These are phyloP conservation scores for Ophion ventricosus DNA, from an alignment of 2,888 invertebrate genomes.

Conservation along the genomic window DNA sequence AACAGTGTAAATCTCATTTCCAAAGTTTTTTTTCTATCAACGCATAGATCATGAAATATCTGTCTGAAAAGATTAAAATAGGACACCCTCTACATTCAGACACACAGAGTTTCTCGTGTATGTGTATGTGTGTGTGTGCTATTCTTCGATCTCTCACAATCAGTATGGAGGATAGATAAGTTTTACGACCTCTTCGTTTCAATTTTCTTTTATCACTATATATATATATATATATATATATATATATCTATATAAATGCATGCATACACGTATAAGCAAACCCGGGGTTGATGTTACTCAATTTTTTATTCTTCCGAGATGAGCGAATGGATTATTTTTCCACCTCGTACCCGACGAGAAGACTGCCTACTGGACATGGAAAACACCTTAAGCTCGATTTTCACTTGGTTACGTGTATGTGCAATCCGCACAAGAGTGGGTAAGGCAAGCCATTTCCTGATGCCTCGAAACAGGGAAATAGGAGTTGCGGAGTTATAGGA, in stretches of 20 bases:
- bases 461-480: slow-evolving; percentile 24
- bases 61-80: too few species aligned
- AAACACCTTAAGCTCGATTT: slow-evolving; percentile 51
- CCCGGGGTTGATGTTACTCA: slow-evolving; percentile 7
- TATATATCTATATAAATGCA: not conserved
- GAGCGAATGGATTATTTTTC: slow-evolving; percentile 44
- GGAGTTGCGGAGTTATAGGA: slow-evolving; percentile 1
- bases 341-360: not conserved
- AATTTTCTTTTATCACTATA: slow-evolving; percentile 36
- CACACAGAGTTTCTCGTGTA: not conserved
- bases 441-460: slow-evolving; percentile 38
- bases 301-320: slow-evolving; percentile 42
- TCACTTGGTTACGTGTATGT: slow-evolving; percentile 28
- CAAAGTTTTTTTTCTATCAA: too few species aligned
- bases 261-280: not conserved
- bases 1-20: too few species aligned
- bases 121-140: not conserved
- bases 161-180: not conserved
- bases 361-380: slow-evolving; percentile 49
- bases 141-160: slow-evolving; percentile 15
- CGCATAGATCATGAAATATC: too few species aligned
- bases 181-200: slow-evolving; percentile 39
- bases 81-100: too few species aligned
- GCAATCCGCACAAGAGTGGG: slow-evolving; percentile 34
- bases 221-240: not conserved